These are phyloP conservation scores for Gobius niger DNA, from an alignment of 2,113 vertebrate genomes.

Conservation along the genomic window DNA sequence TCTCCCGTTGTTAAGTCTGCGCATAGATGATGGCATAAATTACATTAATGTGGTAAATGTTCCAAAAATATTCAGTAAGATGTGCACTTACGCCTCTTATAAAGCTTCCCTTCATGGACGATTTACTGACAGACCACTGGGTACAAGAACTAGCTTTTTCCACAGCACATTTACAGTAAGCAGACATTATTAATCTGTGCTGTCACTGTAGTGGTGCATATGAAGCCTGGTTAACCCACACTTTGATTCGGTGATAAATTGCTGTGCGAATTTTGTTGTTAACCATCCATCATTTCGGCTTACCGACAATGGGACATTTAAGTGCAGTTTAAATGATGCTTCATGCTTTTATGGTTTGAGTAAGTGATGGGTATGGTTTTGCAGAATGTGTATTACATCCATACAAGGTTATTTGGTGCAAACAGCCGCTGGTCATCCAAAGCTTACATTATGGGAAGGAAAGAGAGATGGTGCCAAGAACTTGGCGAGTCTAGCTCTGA, in stretches of 20 bases:
- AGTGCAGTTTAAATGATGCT: background rate
- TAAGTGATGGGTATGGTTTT: slow-evolving; percentile 6
- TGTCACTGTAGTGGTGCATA: background rate
- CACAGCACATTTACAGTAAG: slow-evolving; percentile 5
- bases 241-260: slow-evolving; percentile 7
- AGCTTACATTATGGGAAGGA: slow-evolving; percentile 25
- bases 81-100: background rate
- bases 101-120: background rate
- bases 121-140: background rate
- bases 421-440: background rate
- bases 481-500: slow-evolving; percentile 32
- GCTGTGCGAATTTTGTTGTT: slow-evolving; percentile 4
- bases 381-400: slow-evolving; percentile 2
- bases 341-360: slow-evolving; percentile 6
- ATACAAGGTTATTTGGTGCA: slow-evolving; percentile 10
- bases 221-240: slow-evolving; percentile 2
- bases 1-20: too few relatives aligned
- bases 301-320: background rate
- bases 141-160: background rate
- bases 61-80: too few relatives aligned
- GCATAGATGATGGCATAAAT: too few relatives aligned
- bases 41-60: too few relatives aligned
- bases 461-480: slow-evolving; percentile 31
- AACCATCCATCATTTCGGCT: background rate
- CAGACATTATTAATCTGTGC: slow-evolving; percentile 1